Base-by-base conservation (phyloP, 2,113 vertebrate genomes). In the Megaptera novaeangliae region DNA sequence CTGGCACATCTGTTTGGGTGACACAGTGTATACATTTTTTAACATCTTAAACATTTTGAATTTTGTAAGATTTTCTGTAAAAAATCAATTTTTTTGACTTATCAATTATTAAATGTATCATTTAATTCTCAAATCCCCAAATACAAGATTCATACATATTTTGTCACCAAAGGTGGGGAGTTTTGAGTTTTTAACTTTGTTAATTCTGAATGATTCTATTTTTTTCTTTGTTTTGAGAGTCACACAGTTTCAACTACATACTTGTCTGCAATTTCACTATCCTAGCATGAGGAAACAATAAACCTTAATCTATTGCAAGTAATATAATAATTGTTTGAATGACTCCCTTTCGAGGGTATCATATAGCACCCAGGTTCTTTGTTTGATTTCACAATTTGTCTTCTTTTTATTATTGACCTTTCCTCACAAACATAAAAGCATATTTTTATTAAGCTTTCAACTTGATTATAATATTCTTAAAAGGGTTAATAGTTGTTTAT, bases 1-100 rank as follows among this genome's bases (percentile, higher is more conserved):
- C 72, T 75, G 55, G 77, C n/a, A 88, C 91, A 97, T 91, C 95
- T 97, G 87, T 88, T 96, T 95, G 27, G 55, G 27, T 41, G 57
- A 46, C n/a, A 93, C 61, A 95, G 61, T 69, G 52, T 31, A 84
- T 61, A 21, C 59, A 34, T 29, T 96, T 97, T 94, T 75, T 69
- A 66, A 75, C 21, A 55, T 57, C 23, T 63, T 80, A 87, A 86
- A 71, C 27, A 78, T 64, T 92, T 88, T 87, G 8, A 86, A 1
- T 55, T 83, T 86, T 63, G 0, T 93, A 97, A 77, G 25, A 81
- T 78, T 92, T 59, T 91, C 34, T 94, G 10, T 55, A 64, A 86
- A 74, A 36, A 27, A 2, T 77, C 15, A n/a, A 17, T 21, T 52
- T 52, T 31, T 61, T 55, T 52, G 12, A 15, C 23, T 55, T 80